phyloP scores from a whole-genome alignment of 2,113 vertebrate species.

The Lagopus leucura region DNA sequence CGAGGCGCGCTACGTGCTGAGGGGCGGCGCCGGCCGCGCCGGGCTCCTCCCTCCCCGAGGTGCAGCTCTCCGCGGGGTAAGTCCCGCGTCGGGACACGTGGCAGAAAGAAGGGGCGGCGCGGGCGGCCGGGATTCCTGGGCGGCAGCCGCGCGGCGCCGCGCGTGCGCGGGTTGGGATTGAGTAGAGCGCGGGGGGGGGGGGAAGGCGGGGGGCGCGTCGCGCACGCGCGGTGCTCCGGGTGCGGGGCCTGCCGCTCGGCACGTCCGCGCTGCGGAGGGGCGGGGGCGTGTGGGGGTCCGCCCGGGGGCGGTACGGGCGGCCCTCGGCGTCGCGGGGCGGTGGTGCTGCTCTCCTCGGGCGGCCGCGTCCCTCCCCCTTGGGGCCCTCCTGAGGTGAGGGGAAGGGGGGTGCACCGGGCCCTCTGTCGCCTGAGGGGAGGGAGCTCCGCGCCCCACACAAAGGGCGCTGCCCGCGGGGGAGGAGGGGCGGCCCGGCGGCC shows the following conservation, averaged over 20 bases:
- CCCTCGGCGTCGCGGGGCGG: too few species aligned
- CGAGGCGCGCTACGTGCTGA: constrained; percentile 1
- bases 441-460: too few species aligned
- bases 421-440: too few species aligned
- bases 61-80: neutral
- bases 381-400: too few species aligned
- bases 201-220: neutral
- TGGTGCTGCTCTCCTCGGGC: too few species aligned
- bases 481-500: too few species aligned
- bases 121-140: neutral
- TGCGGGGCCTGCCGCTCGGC: neutral
- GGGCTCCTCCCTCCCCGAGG: too few species aligned
- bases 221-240: neutral
- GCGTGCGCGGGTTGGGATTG: neutral
- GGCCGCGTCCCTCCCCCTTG: neutral
- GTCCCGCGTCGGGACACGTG: constrained; percentile 52
- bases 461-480: too few species aligned
- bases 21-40: neutral
- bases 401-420: too few species aligned
- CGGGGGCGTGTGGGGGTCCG: neutral
- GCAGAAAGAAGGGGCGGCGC: constrained; percentile 6
- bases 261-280: neutral
- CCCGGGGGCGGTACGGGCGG: too few species aligned
- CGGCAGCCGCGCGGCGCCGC: neutral
- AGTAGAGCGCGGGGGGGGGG: neutral